phyloP scores from a whole-genome alignment of 92 coral and sea anemone genomes.

The Actinernus sp. region DNA sequence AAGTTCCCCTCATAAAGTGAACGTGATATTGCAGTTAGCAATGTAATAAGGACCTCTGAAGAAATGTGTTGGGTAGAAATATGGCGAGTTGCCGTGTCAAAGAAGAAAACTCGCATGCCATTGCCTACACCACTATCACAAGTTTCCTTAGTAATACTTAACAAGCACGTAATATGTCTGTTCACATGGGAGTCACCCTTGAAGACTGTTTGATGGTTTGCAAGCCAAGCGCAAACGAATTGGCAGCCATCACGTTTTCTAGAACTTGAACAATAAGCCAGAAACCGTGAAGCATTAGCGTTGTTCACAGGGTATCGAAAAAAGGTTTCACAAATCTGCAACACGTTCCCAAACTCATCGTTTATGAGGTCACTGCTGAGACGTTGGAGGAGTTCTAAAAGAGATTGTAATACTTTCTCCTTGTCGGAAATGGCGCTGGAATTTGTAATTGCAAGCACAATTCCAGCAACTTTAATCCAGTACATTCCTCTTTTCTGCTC shows the following conservation, averaged over 20 bases:
- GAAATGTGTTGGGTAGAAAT: not conserved
- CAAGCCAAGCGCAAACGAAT: no score
- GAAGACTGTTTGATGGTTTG: not conserved
- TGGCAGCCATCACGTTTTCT: not conserved
- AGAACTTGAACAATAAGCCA: not conserved
- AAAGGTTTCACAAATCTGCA: not conserved
- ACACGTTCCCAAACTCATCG: no score
- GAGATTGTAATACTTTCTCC: no score
- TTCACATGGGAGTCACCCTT: not conserved
- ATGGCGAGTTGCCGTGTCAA: not conserved
- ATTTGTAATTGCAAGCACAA: no score
- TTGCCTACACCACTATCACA: not conserved
- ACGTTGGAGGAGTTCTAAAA: no score
- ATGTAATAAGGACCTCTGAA: not conserved
- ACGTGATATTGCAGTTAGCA: constrained; percentile 14
- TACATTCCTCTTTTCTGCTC: no score
- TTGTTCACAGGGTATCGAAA: not conserved
- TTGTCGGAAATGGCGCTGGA: no score
- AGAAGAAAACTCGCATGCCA: not conserved
- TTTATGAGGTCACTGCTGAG: no score
- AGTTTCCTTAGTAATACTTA: no score
- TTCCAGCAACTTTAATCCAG: no score
- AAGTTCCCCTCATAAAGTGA: constrained; percentile 10
- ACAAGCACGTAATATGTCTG: not conserved
- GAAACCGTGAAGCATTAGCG: not conserved